Conservation (phyloP, 2,113 vertebrate species). For the Larimichthys crocea region DNA sequence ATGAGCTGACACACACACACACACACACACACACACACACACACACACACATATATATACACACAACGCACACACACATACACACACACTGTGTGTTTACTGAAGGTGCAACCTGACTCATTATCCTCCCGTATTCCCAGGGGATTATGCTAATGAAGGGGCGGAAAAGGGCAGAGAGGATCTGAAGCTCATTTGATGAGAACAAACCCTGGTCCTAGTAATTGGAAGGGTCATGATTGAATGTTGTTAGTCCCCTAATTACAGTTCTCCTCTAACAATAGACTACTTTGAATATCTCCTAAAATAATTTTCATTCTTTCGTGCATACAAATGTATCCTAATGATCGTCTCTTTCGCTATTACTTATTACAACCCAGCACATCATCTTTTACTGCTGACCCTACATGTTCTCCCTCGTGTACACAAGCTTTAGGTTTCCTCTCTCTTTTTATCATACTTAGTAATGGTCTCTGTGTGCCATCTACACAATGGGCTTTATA, state of each 20-base stretch:
- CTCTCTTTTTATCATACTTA: conserved; percentile 5
- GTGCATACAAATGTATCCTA: conserved; percentile 25
- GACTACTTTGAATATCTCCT: conserved; percentile 58
- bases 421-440: not conserved
- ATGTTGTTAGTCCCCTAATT: conserved; percentile 71
- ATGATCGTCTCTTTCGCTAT: conserved; percentile 42
- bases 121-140: conserved; percentile 71
- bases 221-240: conserved; percentile 78
- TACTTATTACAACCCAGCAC: conserved; percentile 32
- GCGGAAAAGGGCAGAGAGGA: conserved; percentile 76
- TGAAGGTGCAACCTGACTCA: conserved; percentile 71
- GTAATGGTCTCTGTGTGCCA: not conserved
- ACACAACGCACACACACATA: conserved; percentile 24
- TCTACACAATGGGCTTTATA: conserved; percentile 13
- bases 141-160: conserved; percentile 79
- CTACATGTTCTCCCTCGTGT: not conserved
- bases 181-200: conserved; percentile 76
- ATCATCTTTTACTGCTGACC: conserved; percentile 33
- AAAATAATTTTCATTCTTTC: conserved; percentile 54
- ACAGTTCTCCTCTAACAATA: conserved; percentile 66
- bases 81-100: conserved; percentile 58
- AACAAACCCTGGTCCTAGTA: conserved; percentile 70
- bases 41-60: conserved; percentile 13
- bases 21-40: conserved; percentile 14
- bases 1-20: conserved; percentile 18